These are phyloP conservation scores for Nicator chloris DNA, from an alignment of 2,113 vertebrate genomes.

Conservation along the genomic window DNA sequence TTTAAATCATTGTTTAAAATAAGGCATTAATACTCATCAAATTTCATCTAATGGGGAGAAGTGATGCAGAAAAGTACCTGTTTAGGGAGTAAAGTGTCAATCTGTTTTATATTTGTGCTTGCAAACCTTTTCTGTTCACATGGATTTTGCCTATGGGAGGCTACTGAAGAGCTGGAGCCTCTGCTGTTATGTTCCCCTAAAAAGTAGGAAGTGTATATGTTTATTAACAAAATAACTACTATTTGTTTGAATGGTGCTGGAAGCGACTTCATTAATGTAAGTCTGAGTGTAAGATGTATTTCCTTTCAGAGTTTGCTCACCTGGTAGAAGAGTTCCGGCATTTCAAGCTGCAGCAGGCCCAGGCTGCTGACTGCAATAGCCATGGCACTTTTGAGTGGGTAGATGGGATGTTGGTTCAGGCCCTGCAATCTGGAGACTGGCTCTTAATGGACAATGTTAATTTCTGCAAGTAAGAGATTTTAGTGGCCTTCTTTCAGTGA, in stretches of 20 bases:
- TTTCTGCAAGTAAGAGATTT: constrained; percentile 90
- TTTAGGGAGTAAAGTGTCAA: neutral
- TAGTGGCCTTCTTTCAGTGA: neutral
- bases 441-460: constrained; percentile 98
- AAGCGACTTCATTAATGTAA: neutral
- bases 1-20: neutral
- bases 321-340: constrained; percentile 85
- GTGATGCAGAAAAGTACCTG: neutral
- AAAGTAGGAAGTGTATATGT: neutral
- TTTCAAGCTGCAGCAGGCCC: constrained; percentile 83
- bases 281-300: neutral
- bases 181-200: neutral
- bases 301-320: constrained; percentile 86
- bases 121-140: neutral
- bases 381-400: constrained; percentile 95
- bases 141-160: neutral
- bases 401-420: constrained; percentile 91
- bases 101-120: neutral
- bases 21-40: neutral
- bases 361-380: constrained; percentile 77
- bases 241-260: neutral
- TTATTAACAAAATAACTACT: neutral
- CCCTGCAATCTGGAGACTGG: constrained; percentile 93
- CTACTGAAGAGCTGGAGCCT: neutral
- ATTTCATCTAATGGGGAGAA: neutral